These are phyloP conservation scores for Acipenser transmontanus DNA, from an alignment of 2,797 vertebrate genomes.

Conservation along the genomic window DNA sequence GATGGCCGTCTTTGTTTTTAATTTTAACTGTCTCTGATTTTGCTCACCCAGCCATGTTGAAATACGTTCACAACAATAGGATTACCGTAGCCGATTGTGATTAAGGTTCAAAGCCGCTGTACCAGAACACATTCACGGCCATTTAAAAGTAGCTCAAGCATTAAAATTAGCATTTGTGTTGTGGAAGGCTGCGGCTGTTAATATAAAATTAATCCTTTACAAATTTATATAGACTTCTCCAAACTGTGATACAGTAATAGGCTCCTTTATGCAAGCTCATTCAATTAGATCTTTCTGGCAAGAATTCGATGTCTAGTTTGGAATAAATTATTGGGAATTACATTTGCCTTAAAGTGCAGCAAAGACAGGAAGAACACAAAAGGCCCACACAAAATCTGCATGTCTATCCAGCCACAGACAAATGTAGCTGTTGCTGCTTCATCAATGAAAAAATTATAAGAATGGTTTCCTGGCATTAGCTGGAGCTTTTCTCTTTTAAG, in stretches of 20 bases:
- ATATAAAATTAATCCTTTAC: slow-evolving; percentile 53
- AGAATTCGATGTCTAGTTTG: slow-evolving; percentile 22
- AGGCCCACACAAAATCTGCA: slow-evolving; percentile 12
- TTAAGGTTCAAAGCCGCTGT: slow-evolving; percentile 32
- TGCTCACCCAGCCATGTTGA: slow-evolving; percentile 14
- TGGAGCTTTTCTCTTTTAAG: too few relatives aligned
- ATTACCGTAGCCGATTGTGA: slow-evolving; percentile 24
- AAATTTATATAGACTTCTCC: slow-evolving; percentile 40
- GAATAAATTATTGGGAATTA: slow-evolving; percentile 32
- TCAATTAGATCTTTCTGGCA: slow-evolving; percentile 38
- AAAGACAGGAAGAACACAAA: slow-evolving; percentile 12
- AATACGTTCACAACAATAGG: slow-evolving; percentile 20
- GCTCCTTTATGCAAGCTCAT: slow-evolving; percentile 43
- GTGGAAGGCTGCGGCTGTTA: slow-evolving; percentile 32
- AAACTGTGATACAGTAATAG: slow-evolving; percentile 35
- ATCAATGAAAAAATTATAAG: too few relatives aligned
- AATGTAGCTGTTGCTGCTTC: too few relatives aligned
- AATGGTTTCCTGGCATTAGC: too few relatives aligned
- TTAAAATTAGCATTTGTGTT: slow-evolving; percentile 51
- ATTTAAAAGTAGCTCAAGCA: slow-evolving; percentile 39
- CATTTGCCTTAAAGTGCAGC: slow-evolving; percentile 14
- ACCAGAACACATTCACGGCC: slow-evolving; percentile 29
- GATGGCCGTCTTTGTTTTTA: slow-evolving; percentile 30
- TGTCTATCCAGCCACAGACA: too few relatives aligned
- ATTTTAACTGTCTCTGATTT: slow-evolving; percentile 20